These are phyloP conservation scores for Actinernus sp. DNA, from an alignment of 92 coral and sea anemone species.

Conservation along the genomic window DNA sequence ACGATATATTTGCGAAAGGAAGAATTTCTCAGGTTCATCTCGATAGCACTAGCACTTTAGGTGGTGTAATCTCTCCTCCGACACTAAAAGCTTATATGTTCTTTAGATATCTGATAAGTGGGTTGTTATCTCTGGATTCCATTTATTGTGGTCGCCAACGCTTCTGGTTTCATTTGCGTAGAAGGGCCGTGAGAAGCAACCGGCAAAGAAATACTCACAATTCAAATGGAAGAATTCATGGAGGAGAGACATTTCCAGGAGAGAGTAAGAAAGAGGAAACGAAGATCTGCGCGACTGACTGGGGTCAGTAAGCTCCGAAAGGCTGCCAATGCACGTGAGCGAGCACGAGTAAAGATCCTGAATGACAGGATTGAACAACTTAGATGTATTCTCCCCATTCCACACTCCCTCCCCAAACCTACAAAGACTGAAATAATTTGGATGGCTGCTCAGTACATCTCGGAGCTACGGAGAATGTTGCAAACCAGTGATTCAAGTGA, in stretches of 20 bases:
- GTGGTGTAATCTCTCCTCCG: not conserved
- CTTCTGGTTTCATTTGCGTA: not conserved
- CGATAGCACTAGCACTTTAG: too few relatives aligned
- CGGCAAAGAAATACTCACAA: not conserved
- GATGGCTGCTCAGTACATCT: constrained; percentile 78
- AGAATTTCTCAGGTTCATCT: too few relatives aligned
- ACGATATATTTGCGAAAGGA: too few relatives aligned
- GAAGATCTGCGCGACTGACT: constrained; percentile 63
- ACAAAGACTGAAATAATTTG: constrained; percentile 76
- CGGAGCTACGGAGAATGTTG: constrained; percentile 65
- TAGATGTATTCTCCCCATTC: constrained; percentile 54
- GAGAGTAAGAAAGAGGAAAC: constrained; percentile 31
- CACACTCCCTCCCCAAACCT: constrained; percentile 50
- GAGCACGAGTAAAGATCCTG: constrained; percentile 68
- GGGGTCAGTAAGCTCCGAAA: constrained; percentile 82
- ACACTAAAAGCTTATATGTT: constrained; percentile 21
- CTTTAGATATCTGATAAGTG: constrained; percentile 40
- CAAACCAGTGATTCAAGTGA: constrained; percentile 36
- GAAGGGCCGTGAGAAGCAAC: not conserved
- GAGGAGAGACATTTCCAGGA: not conserved
- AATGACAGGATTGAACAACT: constrained; percentile 63
- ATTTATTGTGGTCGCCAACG: constrained; percentile 3
- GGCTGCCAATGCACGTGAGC: constrained; percentile 83
- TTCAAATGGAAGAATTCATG: not conserved
- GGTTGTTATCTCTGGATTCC: constrained; percentile 13